A percentile compares a stretch with the other conserved stretches of the same genome.
Evolutionary conservation across 2,797 vertebrate genomes (phyloP).

Genomic region (Rhadinocentrus ornatus): DNA sequence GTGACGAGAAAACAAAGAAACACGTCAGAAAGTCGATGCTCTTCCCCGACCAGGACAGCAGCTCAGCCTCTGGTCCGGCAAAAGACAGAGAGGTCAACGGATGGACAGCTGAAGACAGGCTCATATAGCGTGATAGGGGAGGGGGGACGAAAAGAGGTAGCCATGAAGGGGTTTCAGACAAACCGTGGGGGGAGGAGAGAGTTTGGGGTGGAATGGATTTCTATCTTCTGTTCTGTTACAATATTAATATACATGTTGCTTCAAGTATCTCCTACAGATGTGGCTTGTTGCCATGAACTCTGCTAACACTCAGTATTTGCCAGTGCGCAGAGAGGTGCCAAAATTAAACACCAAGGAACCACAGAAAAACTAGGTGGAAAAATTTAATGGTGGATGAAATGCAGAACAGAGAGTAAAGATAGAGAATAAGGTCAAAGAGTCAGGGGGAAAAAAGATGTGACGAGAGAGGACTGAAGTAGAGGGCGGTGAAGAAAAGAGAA

Average conservation of each 20-base stretch:
- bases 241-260: conserved; percentile 60
- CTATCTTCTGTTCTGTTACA: conserved; percentile 52
- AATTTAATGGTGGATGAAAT: conserved; percentile 4
- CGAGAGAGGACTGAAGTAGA: conserved; percentile 18
- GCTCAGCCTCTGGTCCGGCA: conserved; percentile 62
- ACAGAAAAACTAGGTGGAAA: conserved; percentile 5
- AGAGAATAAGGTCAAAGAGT: not conserved
- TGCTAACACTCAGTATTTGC: conserved; percentile 48
- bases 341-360: conserved; percentile 38
- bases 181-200: conserved; percentile 4
- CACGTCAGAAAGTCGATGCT: conserved; percentile 77
- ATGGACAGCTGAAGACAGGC: conserved; percentile 23
- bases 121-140: not conserved
- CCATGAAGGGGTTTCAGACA: conserved; percentile 25
- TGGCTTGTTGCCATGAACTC: conserved; percentile 37
- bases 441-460: not conserved
- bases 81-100: conserved; percentile 54
- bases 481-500: conserved; percentile 35
- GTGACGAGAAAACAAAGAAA: conserved; percentile 77
- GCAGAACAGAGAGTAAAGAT: not conserved
- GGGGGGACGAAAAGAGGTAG: conserved; percentile 30
- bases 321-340: conserved; percentile 14
- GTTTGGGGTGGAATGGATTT: conserved; percentile 32
- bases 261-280: conserved; percentile 68
- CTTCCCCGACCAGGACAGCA: conserved; percentile 59